Conservation (phyloP, 2,888 invertebrate genomes). For the Tridacna gigas region DNA sequence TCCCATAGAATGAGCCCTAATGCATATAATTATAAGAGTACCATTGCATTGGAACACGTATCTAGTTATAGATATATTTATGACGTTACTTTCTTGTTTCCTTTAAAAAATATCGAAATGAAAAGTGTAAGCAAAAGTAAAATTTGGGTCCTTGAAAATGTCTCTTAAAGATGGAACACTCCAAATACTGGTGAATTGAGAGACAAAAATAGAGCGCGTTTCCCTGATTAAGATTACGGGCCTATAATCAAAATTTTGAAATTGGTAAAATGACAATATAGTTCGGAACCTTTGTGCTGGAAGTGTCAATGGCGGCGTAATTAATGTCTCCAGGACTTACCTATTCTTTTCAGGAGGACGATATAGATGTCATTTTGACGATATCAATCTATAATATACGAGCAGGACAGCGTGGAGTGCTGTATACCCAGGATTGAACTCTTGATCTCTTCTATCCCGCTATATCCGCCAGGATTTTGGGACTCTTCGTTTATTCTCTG, state of each 20-base stretch:
- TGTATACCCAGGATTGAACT: constrained; percentile 48
- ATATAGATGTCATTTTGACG: constrained; percentile 46
- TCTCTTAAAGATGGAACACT: no score
- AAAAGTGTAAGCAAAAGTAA: no score
- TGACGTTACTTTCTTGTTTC: no score
- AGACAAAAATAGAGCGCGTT: no score
- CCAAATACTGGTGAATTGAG: no score
- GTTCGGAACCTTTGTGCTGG: constrained; percentile 21
- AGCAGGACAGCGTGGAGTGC: constrained; percentile 34
- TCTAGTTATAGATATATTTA: no score
- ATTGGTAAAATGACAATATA: constrained; percentile 12
- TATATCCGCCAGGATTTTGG: constrained; percentile 55
- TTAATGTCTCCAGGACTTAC: constrained; percentile 60
- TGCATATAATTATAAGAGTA: no score
- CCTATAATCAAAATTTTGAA: constrained; percentile 9
- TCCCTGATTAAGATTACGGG: neutral
- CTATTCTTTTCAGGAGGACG: constrained; percentile 41
- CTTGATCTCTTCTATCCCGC: constrained; percentile 33
- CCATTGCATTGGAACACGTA: no score
- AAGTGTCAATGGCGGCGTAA: constrained; percentile 62
- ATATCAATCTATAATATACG: constrained; percentile 42
- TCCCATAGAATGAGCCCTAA: no score
- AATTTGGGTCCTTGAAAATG: no score
- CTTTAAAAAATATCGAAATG: no score
- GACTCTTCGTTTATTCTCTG: constrained; percentile 48